Conservation (phyloP, 2,888 invertebrate species). For the Platerodrilus igneus region DNA sequence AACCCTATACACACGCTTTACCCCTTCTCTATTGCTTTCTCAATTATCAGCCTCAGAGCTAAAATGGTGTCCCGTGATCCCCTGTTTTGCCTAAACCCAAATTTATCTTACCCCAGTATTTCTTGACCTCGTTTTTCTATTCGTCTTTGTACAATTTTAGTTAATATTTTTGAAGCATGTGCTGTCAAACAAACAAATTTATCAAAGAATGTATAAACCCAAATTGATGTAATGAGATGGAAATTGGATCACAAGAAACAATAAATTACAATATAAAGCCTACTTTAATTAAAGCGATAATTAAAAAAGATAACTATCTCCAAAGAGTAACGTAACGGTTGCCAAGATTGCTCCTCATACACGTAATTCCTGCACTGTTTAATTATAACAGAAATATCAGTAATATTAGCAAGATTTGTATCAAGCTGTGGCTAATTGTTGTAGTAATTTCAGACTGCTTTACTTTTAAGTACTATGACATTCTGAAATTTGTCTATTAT, state of each 20-base stretch:
- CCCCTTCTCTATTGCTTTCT: no score
- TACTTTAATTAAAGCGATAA: conserved; percentile 47
- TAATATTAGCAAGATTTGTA: conserved; percentile 29
- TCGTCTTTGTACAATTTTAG: no score
- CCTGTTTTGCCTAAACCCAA: no score
- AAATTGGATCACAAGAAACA: conserved; percentile 44
- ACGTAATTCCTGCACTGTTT: conserved; percentile 32
- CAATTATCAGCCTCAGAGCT: no score
- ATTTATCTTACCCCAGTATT: no score
- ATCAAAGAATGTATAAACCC: conserved; percentile 43
- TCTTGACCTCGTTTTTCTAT: no score
- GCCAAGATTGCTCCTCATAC: conserved; percentile 29
- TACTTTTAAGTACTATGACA: conserved; percentile 23
- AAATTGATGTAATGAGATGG: conserved; percentile 47
- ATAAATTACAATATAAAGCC: conserved; percentile 45
- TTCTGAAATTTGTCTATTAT: no score
- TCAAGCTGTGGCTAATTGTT: conserved; percentile 23
- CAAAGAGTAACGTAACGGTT: conserved; percentile 24
- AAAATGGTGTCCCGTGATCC: no score
- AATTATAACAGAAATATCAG: conserved; percentile 34
- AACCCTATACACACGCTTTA: no score
- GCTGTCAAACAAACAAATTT: no score
- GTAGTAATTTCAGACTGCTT: conserved; percentile 22
- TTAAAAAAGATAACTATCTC: conserved; percentile 44
- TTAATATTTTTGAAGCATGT: no score